These are phyloP conservation scores for Phasia obesa DNA, from an alignment of 2,888 invertebrate species.

Conservation along the genomic window DNA sequence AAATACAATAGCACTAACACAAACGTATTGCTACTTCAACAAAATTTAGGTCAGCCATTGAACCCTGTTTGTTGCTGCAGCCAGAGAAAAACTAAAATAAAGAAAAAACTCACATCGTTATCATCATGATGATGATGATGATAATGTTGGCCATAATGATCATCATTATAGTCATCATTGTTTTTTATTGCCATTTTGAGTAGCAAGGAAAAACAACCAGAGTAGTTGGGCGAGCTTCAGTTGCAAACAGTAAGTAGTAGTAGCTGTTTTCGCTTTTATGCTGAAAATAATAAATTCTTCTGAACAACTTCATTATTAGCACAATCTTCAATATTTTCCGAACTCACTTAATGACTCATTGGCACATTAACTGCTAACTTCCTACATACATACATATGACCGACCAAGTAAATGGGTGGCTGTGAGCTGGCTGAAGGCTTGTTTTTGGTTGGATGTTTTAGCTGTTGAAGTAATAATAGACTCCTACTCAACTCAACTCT, in stretches of 20 bases:
- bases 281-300: constrained; percentile 17
- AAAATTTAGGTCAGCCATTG: constrained; percentile 82
- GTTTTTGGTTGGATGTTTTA: not conserved
- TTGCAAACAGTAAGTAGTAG: not conserved
- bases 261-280: not conserved
- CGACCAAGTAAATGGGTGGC: not conserved
- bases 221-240: not conserved
- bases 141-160: constrained; percentile 34
- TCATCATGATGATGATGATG: constrained; percentile 45
- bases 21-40: constrained; percentile 54
- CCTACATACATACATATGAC: not conserved
- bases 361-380: constrained; percentile 18
- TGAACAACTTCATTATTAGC: constrained; percentile 43
- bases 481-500: not conserved
- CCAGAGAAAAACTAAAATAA: constrained; percentile 50
- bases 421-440: not conserved
- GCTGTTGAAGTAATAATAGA: not conserved
- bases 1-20: constrained; percentile 28
- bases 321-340: constrained; percentile 30
- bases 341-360: constrained; percentile 23
- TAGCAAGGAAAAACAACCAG: constrained; percentile 17
- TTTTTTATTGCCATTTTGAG: constrained; percentile 19
- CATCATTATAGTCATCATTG: not conserved
- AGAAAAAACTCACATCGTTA: constrained; percentile 45
- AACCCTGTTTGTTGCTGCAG: constrained; percentile 77